These are phyloP conservation scores for Alaudala cheleensis DNA, from an alignment of 2,113 vertebrate genomes.

Conservation along the genomic window DNA sequence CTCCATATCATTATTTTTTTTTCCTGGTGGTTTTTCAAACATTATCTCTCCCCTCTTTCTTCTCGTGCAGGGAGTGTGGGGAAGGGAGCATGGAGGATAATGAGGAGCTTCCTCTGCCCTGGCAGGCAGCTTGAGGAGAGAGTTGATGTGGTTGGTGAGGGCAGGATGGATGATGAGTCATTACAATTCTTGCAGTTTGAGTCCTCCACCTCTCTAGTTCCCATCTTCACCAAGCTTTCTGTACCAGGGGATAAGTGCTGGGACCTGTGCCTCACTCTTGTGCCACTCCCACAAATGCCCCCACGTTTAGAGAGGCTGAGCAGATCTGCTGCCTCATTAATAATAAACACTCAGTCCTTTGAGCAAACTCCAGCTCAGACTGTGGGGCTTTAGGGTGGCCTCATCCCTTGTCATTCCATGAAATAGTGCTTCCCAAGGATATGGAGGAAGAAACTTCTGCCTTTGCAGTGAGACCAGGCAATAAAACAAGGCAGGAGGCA, in stretches of 20 bases:
- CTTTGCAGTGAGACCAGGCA: neutral
- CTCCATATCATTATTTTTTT: neutral
- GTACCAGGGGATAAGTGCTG: neutral
- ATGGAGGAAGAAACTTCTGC: neutral
- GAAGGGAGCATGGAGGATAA: neutral
- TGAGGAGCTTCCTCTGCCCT: neutral
- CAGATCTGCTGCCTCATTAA: neutral
- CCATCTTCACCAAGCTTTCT: neutral
- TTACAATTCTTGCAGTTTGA: neutral
- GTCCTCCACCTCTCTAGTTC: neutral
- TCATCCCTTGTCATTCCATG: neutral
- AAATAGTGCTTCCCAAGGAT: neutral
- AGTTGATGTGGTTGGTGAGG: neutral
- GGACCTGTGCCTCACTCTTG: neutral
- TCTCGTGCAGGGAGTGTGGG: rapidly evolving
- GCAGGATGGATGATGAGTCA: neutral
- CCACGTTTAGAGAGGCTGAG: neutral
- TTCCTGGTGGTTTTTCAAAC: conserved; percentile 7
- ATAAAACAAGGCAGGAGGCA: neutral
- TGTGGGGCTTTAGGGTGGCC: neutral
- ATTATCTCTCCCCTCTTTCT: conserved; percentile 53
- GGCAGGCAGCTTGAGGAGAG: neutral
- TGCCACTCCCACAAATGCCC: rapidly evolving
- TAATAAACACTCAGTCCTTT: neutral
- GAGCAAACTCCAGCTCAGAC: neutral